Percentiles rank a stretch among this genome's conserved stretches.
Conservation (phyloP, 2,888 invertebrate genomes). For the Ditula angustiorana region DNA sequence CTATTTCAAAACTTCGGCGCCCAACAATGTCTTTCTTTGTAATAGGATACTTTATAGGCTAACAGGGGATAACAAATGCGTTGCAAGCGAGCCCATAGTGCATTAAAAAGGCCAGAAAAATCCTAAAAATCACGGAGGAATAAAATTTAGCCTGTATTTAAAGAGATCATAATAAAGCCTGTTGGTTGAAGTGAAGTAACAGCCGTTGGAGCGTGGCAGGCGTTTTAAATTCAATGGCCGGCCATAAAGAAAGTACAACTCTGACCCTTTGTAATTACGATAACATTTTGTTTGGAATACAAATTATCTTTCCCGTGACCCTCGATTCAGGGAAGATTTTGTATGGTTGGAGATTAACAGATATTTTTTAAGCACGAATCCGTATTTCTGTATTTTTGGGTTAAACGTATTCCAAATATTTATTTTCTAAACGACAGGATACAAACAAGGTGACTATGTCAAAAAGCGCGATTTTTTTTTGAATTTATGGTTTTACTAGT, state of each 20-base stretch:
- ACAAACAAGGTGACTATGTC: too few relatives aligned
- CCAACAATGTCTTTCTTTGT: not conserved
- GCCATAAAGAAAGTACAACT: conserved; percentile 45
- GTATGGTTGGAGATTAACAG: conserved; percentile 50
- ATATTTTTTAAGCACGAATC: not conserved
- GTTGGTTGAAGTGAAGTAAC: conserved; percentile 27
- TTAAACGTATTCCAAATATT: too few relatives aligned
- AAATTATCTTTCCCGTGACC: conserved; percentile 55
- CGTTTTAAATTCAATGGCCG: conserved; percentile 44
- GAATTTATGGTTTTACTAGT: too few relatives aligned
- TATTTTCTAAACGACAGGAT: too few relatives aligned
- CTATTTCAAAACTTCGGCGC: not conserved
- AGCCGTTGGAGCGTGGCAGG: conserved; percentile 43
- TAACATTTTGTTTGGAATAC: conserved; percentile 65
- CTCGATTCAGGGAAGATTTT: conserved; percentile 48
- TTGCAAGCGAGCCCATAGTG: not conserved
- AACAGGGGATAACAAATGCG: not conserved
- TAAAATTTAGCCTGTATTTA: conserved; percentile 32
- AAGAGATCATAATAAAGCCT: conserved; percentile 37
- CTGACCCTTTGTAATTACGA: conserved; percentile 62
- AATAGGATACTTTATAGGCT: not conserved
- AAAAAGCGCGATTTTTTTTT: too few relatives aligned
- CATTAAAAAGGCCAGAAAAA: conserved; percentile 5
- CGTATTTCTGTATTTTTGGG: not conserved
- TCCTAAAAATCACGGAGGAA: conserved; percentile 23